Percentiles rank a stretch among this genome's conserved stretches.
phyloP scores from a whole-genome alignment of 2,113 vertebrate species.

The Columba livia region DNA sequence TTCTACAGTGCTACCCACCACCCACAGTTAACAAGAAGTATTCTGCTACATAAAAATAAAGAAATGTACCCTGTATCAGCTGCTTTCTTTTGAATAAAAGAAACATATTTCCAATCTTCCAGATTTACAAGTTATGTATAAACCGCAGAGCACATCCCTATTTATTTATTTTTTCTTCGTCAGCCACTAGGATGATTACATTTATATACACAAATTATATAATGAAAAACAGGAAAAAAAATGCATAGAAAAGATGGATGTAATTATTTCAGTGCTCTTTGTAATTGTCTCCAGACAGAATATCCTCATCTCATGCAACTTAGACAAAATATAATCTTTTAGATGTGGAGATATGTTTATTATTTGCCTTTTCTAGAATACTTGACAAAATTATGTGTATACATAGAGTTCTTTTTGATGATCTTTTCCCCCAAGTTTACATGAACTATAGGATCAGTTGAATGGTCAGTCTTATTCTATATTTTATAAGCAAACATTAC shows the following conservation, averaged over 20 bases:
- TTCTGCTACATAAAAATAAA: constrained; percentile 37
- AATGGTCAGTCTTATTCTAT: not conserved
- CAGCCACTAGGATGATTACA: constrained; percentile 24
- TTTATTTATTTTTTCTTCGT: constrained; percentile 60
- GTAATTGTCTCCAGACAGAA: constrained; percentile 39
- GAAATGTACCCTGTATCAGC: constrained; percentile 12
- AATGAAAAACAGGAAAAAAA: constrained; percentile 56
- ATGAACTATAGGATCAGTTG: not conserved
- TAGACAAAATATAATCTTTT: constrained; percentile 56
- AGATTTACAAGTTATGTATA: constrained; percentile 51
- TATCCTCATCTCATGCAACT: not conserved
- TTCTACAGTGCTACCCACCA: constrained; percentile 13
- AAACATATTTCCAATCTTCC: constrained; percentile 38
- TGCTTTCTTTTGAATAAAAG: constrained; percentile 57
- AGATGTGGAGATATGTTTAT: constrained; percentile 17
- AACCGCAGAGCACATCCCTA: constrained; percentile 37
- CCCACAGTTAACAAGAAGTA: constrained; percentile 20
- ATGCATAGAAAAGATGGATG: not conserved
- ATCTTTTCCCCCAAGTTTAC: not conserved
- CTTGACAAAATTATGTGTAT: not conserved
- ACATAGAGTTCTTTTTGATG: not conserved
- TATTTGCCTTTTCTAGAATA: constrained; percentile 1
- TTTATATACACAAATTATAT: constrained; percentile 51
- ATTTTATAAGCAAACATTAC: not conserved
- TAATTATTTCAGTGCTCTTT: constrained; percentile 16